These are phyloP conservation scores for Oscheius onirici DNA, from an alignment of 2,888 invertebrate species.

Conservation along the genomic window DNA sequence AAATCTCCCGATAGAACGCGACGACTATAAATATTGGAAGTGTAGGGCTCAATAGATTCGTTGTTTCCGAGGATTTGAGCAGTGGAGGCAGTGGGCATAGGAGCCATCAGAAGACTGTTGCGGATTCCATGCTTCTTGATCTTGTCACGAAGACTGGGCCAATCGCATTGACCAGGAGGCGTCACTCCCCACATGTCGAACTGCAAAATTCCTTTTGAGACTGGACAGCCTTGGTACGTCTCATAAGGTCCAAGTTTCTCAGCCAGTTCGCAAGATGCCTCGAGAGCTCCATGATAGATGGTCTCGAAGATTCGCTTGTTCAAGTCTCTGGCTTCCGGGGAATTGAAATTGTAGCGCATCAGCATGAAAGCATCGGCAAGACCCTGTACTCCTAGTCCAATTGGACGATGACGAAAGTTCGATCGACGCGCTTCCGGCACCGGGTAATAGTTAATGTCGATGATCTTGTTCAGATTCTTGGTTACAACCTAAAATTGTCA, in stretches of 20 bases:
- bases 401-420: conserved; percentile 82
- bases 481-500: conserved; percentile 78
- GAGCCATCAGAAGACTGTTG: conserved; percentile 91
- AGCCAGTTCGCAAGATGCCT: conserved; percentile 93
- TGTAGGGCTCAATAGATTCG: conserved; percentile 97
- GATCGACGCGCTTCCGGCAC: conserved; percentile 83
- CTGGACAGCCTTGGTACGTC: conserved; percentile 89
- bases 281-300: conserved; percentile 93
- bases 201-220: conserved; percentile 92
- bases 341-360: conserved; percentile 91
- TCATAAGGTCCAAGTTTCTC: conserved; percentile 82
- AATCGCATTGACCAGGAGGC: conserved; percentile 80
- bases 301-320: conserved; percentile 98
- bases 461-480: conserved; percentile 92
- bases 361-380: conserved; percentile 94
- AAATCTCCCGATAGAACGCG: conserved; percentile 79
- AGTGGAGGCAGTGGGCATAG: conserved; percentile 98
- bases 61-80: conserved; percentile 99
- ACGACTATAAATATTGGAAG: conserved; percentile 93
- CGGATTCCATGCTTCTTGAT: conserved; percentile 89
- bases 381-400: conserved; percentile 88
- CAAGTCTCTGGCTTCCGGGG: conserved; percentile 83
- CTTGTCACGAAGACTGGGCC: conserved; percentile 83
- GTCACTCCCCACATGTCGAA: conserved; percentile 96
- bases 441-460: conserved; percentile 95